phyloP scores from a whole-genome alignment of 2,113 vertebrate species.

The Speoplatyrhinus poulsoni region DNA sequence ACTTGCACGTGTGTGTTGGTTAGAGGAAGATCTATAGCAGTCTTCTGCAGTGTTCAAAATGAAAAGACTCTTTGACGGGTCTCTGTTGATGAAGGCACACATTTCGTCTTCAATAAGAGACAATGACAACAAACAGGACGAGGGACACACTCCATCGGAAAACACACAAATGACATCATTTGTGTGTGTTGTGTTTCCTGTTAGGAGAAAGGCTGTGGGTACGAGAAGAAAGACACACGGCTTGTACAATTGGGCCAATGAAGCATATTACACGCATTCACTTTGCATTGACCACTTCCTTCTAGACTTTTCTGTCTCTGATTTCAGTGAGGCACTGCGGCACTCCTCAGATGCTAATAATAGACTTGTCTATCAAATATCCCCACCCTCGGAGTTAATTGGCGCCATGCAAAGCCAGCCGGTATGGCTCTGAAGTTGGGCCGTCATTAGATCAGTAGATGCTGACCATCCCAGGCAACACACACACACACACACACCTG shows the following conservation, averaged over 20 bases:
- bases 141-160: conserved; percentile 30
- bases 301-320: conserved; percentile 69
- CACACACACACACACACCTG: conserved; percentile 61
- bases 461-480: conserved; percentile 49
- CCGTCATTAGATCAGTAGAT: conserved; percentile 79
- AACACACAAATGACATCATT: conserved; percentile 52
- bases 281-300: conserved; percentile 67
- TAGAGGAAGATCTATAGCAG: no score
- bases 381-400: conserved; percentile 79
- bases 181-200: conserved; percentile 14
- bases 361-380: conserved; percentile 79
- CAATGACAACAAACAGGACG: conserved; percentile 22
- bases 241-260: conserved; percentile 70
- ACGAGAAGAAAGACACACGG: conserved; percentile 44
- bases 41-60: conserved; percentile 1
- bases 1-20: neutral
- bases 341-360: conserved; percentile 74
- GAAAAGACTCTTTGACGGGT: conserved; percentile 41
- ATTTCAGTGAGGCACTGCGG: conserved; percentile 69
- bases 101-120: conserved; percentile 17
- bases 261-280: conserved; percentile 71
- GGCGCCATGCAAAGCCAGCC: conserved; percentile 65
- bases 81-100: conserved; percentile 6
- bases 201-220: conserved; percentile 10
- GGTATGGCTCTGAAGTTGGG: conserved; percentile 62